phyloP scores from a whole-genome alignment of 2,888 invertebrate species.

The Zygothrica quintamaculata region DNA sequence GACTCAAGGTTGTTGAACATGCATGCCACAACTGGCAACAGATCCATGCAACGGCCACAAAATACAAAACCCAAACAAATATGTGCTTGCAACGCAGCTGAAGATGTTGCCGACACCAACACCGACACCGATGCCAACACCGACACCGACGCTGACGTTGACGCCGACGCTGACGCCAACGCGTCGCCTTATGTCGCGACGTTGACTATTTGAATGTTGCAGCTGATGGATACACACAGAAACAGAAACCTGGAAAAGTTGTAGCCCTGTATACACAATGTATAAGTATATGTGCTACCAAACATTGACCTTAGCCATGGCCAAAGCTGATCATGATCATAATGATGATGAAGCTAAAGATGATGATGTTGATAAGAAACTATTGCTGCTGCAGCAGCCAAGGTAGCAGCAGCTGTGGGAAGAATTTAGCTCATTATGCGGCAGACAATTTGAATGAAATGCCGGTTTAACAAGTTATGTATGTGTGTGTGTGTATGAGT shows the following conservation, averaged over 20 bases:
- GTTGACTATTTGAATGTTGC: conserved; percentile 76
- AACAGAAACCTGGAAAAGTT: conserved; percentile 33
- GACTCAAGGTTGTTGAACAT: conserved; percentile 82
- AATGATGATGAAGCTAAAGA: conserved; percentile 19
- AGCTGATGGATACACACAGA: conserved; percentile 74
- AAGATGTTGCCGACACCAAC: conserved; percentile 22
- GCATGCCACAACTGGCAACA: conserved; percentile 42
- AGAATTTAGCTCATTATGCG: conserved; percentile 40
- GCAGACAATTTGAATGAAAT: conserved; percentile 37
- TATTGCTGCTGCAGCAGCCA: conserved; percentile 21
- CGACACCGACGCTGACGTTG: conserved; percentile 14
- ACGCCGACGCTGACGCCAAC: conserved; percentile 30
- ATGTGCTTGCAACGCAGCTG: conserved; percentile 54
- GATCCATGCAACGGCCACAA: conserved; percentile 32
- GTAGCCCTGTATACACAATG: conserved; percentile 23
- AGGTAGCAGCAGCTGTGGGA: conserved; percentile 39
- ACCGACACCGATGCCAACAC: conserved; percentile 16
- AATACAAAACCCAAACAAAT: conserved; percentile 50
- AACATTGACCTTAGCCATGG: conserved; percentile 73
- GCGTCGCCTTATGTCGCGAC: conserved; percentile 33
- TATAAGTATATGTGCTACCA: conserved; percentile 24
- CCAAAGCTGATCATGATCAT: conserved; percentile 29
- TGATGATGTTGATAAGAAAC: conserved; percentile 28
- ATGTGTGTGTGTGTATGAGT: neutral
- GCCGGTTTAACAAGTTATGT: conserved; percentile 25